Conservation (phyloP, 2,797 vertebrate genomes). For the Varecia variegata region DNA sequence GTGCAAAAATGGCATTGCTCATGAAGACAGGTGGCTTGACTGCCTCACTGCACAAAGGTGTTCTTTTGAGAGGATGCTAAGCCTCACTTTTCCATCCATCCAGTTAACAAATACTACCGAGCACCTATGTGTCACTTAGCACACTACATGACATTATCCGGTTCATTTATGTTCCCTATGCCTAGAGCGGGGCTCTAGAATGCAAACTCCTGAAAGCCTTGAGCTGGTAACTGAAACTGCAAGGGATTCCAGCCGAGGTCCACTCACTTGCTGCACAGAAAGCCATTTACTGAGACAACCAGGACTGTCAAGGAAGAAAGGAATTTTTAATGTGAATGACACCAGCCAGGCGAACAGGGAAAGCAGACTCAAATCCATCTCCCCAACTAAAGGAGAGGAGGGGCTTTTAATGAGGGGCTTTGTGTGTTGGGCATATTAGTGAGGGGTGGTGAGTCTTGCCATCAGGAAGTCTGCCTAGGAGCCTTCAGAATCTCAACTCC, state of each 20-base stretch:
- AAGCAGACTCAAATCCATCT: neutral
- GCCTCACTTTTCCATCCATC: neutral
- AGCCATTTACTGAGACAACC: neutral
- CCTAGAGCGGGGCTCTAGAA: neutral
- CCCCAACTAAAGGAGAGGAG: neutral
- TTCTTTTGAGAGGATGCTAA: neutral
- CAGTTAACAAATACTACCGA: neutral
- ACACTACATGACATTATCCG: neutral
- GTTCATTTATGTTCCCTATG: neutral
- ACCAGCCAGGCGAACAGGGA: neutral
- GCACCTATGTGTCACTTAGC: neutral
- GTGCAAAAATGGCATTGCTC: neutral
- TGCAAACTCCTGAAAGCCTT: neutral
- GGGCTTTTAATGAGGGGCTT: neutral
- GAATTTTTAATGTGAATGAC: neutral
- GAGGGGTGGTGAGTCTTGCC: neutral
- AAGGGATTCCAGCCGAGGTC: neutral
- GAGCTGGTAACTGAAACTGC: neutral
- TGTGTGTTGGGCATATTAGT: neutral
- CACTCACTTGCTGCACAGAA: fast-evolving
- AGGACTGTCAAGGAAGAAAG: neutral
- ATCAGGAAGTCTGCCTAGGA: neutral
- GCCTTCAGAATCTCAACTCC: neutral
- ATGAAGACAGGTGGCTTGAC: neutral
- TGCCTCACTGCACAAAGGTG: neutral